Percentiles rank a stretch among this genome's conserved stretches.
These are phyloP conservation scores for Conchocele bisecta DNA, from an alignment of 2,888 invertebrate species.

Conservation along the genomic window DNA sequence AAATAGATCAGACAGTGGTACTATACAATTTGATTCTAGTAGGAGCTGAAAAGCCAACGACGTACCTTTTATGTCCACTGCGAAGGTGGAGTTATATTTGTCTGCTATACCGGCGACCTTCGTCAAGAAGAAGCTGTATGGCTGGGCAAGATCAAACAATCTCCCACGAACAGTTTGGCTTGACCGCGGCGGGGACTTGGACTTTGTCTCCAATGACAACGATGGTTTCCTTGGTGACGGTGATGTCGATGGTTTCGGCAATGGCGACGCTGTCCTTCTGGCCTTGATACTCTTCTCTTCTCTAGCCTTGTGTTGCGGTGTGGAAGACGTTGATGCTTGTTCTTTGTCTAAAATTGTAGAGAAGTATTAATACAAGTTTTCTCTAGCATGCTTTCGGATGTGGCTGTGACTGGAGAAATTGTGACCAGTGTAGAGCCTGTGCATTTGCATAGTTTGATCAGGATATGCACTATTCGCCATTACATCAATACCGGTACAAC, in stretches of 20 bases:
- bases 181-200: conserved; percentile 1
- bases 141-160: conserved; percentile 65
- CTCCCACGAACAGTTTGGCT: conserved; percentile 42
- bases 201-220: conserved; percentile 4
- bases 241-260: too few relatives aligned
- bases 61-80: conserved; percentile 79
- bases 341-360: conserved; percentile 13
- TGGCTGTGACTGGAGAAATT: too few relatives aligned
- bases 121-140: conserved; percentile 78
- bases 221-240: conserved; percentile 4
- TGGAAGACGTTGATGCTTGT: conserved; percentile 1
- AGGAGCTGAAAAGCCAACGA: too few relatives aligned
- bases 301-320: not conserved
- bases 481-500: too few relatives aligned
- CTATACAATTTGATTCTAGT: too few relatives aligned
- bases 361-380: too few relatives aligned
- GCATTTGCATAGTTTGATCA: too few relatives aligned
- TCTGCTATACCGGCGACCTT: conserved; percentile 79
- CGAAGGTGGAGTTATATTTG: conserved; percentile 70
- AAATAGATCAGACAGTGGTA: too few relatives aligned
- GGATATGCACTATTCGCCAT: too few relatives aligned
- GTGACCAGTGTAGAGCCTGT: too few relatives aligned
- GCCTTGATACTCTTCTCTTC: conserved; percentile 11
- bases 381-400: too few relatives aligned
- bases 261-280: not conserved